Evolutionary conservation across 2,113 vertebrate species (phyloP), one percentile per base, ranked within the genome.

Genomic region (Caloenas nicobarica): DNA sequence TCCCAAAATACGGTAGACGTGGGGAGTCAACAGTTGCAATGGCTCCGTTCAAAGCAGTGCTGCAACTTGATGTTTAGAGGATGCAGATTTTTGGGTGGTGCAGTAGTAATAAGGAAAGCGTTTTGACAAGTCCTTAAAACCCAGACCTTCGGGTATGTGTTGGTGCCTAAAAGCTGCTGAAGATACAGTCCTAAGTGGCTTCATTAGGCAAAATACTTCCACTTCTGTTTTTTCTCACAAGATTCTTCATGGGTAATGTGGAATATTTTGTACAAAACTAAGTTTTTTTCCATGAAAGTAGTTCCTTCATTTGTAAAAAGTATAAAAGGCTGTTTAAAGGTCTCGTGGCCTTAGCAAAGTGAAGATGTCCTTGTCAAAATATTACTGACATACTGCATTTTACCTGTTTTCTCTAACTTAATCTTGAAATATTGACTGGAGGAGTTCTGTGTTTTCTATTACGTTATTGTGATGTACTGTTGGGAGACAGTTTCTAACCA

Each of bases 21-120:
- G 34, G 22, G 65, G 36, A 88, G 29, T 33, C 66, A 33, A 16
- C 66, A 33, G 25, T 25, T 38, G 57, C 44, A 71, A 9, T 1
- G 11, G 28, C 15, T 40, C 46, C 42, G 18, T 72, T 40, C 3
- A 11, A 33, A 79, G 36, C 28, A 25, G 33, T 0, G 1, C 22
- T 33, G 11, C 24, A 31, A 8, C 0, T 0, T 0, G 16, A 16
- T 16, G 23, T 31, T 78, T 50, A 38, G 60, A 56, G n/a, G 40
- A 10, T 24, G 33, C 34, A 38, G 25, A 21, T 3, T 4, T 42
- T 66, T 16, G 31, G 51, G 29, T 71, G 53, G 13, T 79, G 60
- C 22, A 19, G 25, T 5, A 50, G 31, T 38, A 48, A 14, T 9
- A 80, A 12, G 25, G 54, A 61, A 70, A 61, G 33, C 14, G 7